These are phyloP conservation scores for Podabrus alpinus DNA, from an alignment of 2,888 invertebrate genomes.

Conservation along the genomic window DNA sequence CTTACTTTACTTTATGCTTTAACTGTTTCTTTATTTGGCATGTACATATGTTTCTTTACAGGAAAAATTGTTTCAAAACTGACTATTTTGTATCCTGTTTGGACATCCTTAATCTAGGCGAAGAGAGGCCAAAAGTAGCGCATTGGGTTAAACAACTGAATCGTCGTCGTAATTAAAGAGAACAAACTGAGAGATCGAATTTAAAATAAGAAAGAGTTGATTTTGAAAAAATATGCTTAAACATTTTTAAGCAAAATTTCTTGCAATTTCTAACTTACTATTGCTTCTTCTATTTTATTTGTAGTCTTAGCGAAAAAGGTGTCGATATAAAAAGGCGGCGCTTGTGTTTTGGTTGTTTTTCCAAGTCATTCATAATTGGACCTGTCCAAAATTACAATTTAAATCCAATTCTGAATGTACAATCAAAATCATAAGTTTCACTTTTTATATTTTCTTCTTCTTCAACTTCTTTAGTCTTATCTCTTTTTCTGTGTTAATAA, in stretches of 20 bases:
- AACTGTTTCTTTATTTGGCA: not conserved
- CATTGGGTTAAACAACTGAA: slow-evolving; percentile 86
- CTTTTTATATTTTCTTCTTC: not conserved
- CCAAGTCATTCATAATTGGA: not conserved
- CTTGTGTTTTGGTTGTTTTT: not conserved
- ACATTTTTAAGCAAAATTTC: not conserved
- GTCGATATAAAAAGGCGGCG: not conserved
- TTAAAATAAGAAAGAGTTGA: not conserved
- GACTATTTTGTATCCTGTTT: slow-evolving; percentile 90
- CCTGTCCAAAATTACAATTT: not conserved
- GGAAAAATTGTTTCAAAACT: slow-evolving; percentile 72
- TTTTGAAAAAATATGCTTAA: not conserved
- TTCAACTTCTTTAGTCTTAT: not conserved
- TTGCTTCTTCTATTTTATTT: not conserved
- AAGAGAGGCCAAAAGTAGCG: slow-evolving; percentile 78
- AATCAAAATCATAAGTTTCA: not conserved
- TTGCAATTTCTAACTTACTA: not conserved
- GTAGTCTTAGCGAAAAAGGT: not conserved
- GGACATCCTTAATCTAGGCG: slow-evolving; percentile 79
- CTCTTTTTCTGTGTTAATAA: not conserved
- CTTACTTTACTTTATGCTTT: not conserved
- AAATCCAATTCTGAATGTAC: not conserved
- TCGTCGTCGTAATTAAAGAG: slow-evolving; percentile 54
- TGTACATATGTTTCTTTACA: slow-evolving; percentile 28
- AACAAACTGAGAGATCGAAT: not conserved